These are phyloP conservation scores for Ernsta delagoae DNA, from an alignment of 2,888 invertebrate genomes.

Conservation along the genomic window DNA sequence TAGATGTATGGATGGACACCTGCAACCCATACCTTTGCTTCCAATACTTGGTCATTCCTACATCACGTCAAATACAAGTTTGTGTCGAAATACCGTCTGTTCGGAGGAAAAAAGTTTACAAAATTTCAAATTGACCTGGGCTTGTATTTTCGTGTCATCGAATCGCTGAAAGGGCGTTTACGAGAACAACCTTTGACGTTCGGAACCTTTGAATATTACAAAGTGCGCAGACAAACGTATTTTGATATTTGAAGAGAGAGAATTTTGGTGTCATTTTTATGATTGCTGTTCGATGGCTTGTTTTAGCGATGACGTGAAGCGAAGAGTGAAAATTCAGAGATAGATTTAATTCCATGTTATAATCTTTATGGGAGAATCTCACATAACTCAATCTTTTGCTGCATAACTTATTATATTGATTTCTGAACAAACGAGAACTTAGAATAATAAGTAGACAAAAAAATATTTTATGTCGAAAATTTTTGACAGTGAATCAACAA, in stretches of 20 bases:
- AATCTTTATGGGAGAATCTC: too few relatives aligned
- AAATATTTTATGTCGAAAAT: too few relatives aligned
- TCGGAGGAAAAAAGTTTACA: neutral
- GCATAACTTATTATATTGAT: too few relatives aligned
- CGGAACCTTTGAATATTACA: neutral
- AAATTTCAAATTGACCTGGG: neutral
- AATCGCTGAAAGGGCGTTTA: neutral
- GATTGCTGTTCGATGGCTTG: neutral
- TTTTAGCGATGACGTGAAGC: neutral
- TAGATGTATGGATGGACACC: too few relatives aligned
- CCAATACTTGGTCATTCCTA: too few relatives aligned
- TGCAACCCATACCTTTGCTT: too few relatives aligned
- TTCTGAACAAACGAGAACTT: too few relatives aligned
- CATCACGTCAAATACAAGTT: too few relatives aligned
- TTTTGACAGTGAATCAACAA: too few relatives aligned
- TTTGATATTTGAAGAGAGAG: neutral
- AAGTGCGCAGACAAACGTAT: neutral
- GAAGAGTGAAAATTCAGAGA: neutral
- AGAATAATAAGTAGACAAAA: too few relatives aligned
- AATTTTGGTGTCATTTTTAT: neutral
- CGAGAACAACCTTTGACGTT: neutral
- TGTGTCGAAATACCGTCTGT: neutral
- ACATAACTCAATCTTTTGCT: too few relatives aligned
- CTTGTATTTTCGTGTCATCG: conserved; percentile 1
- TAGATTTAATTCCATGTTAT: too few relatives aligned